Percentiles rank a stretch among this genome's conserved stretches.
Conservation (phyloP, 2,888 invertebrate species). For the Sialis fuliginosa region DNA sequence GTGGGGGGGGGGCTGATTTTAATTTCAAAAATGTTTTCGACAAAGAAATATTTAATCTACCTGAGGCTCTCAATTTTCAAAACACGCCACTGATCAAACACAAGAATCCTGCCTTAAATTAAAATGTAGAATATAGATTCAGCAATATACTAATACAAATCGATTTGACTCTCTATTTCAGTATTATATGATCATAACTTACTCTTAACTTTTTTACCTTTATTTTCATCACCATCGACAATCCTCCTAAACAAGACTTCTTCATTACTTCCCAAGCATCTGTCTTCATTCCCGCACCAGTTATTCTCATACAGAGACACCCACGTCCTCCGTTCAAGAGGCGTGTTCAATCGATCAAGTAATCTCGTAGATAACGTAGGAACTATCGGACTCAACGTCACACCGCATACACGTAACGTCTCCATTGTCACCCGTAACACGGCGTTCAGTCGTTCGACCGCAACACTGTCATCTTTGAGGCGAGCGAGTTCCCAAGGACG, state of each 20-base stretch:
- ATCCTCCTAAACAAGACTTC: slow-evolving; percentile 20
- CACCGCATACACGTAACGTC: slow-evolving; percentile 57
- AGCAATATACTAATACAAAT: too few species aligned
- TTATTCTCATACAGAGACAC: slow-evolving; percentile 9
- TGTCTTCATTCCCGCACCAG: slow-evolving; percentile 13
- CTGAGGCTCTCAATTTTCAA: too few species aligned
- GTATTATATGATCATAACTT: too few species aligned
- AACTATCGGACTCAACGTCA: slow-evolving; percentile 72
- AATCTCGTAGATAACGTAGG: slow-evolving; percentile 52
- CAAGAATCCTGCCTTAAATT: too few species aligned
- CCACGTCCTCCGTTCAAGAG: slow-evolving; percentile 30
- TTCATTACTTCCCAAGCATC: slow-evolving; percentile 14
- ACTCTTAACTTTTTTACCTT: background rate
- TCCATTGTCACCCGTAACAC: slow-evolving; percentile 75
- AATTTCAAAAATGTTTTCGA: too few species aligned
- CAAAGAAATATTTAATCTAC: too few species aligned
- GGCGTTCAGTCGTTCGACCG: slow-evolving; percentile 34
- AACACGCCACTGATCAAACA: too few species aligned
- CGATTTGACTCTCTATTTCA: too few species aligned
- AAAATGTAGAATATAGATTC: too few species aligned
- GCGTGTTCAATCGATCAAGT: slow-evolving; percentile 47
- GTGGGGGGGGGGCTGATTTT: too few species aligned
- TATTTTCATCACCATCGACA: slow-evolving; percentile 12
- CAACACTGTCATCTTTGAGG: slow-evolving; percentile 33
- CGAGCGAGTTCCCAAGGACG: slow-evolving; percentile 69